Evolutionary conservation across 2,888 invertebrate genomes (phyloP).

Genomic region (Harpalus rufipes): DNA sequence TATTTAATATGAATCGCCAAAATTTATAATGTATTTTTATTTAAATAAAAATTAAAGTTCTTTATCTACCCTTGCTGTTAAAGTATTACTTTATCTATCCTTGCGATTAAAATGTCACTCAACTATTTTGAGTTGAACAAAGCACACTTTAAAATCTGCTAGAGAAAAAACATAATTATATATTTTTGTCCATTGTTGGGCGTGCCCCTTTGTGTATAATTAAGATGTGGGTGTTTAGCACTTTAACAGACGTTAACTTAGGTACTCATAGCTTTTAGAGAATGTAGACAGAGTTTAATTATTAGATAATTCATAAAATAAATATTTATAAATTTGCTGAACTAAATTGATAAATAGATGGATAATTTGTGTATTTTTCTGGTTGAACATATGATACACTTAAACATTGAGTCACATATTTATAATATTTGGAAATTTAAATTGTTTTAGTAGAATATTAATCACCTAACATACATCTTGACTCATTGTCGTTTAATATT

Average conservation of each 20-base stretch:
- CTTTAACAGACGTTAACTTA: neutral
- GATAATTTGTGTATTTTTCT: neutral
- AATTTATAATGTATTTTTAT: too few relatives aligned
- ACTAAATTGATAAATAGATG: neutral
- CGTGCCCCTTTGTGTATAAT: neutral
- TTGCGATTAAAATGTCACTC: too few relatives aligned
- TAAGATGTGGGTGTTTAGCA: neutral
- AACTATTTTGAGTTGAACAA: too few relatives aligned
- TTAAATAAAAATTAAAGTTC: too few relatives aligned
- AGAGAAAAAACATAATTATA: too few relatives aligned
- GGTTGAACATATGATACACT: neutral
- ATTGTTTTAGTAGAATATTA: constrained; percentile 12
- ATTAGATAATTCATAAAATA: neutral
- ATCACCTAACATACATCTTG: constrained; percentile 3
- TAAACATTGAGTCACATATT: constrained; percentile 13
- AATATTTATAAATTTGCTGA: neutral
- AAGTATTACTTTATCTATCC: too few relatives aligned
- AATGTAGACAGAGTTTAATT: too few relatives aligned
- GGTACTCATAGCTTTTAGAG: too few relatives aligned
- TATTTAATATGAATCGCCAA: too few relatives aligned
- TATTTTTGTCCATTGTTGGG: neutral
- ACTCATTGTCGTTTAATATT: constrained; percentile 29
- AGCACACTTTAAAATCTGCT: too few relatives aligned
- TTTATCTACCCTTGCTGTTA: too few relatives aligned
- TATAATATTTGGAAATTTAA: constrained; percentile 1